Percentiles rank a stretch among this genome's conserved stretches.
These are phyloP conservation scores for Morelia viridis DNA, from an alignment of 2,797 vertebrate genomes.

Conservation along the genomic window DNA sequence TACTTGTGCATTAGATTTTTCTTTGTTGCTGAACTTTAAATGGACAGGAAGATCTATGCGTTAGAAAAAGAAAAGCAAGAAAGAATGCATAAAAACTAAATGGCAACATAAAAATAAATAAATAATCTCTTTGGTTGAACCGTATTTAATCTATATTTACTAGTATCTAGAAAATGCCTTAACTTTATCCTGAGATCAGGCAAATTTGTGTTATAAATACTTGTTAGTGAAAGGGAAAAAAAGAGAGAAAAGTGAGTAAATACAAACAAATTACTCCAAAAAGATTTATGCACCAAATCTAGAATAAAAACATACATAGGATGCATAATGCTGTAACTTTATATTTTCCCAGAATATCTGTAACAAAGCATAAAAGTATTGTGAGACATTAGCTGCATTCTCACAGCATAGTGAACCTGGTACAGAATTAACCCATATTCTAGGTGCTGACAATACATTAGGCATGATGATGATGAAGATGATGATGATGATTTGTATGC, in stretches of 20 bases:
- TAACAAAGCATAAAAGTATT: no score
- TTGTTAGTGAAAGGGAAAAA: background rate
- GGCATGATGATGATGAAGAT: no score
- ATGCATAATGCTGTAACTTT: background rate
- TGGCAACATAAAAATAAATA: background rate
- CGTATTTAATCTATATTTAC: background rate
- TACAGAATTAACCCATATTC: no score
- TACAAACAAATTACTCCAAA: background rate
- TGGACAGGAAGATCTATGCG: background rate
- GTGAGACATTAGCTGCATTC: no score
- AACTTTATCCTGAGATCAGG: background rate
- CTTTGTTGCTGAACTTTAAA: background rate
- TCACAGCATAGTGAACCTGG: no score
- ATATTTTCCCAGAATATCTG: background rate
- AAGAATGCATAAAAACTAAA: background rate
- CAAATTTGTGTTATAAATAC: background rate
- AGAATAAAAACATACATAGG: background rate
- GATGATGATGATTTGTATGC: no score
- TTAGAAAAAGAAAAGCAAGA: background rate
- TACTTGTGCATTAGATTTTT: background rate
- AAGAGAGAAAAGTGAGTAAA: background rate
- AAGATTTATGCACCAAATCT: background rate
- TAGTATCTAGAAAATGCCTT: background rate
- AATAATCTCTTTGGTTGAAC: background rate
- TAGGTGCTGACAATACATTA: no score